Conservation (phyloP, 1,140 invertebrate genomes). For the Diachasma alloeum region DNA sequence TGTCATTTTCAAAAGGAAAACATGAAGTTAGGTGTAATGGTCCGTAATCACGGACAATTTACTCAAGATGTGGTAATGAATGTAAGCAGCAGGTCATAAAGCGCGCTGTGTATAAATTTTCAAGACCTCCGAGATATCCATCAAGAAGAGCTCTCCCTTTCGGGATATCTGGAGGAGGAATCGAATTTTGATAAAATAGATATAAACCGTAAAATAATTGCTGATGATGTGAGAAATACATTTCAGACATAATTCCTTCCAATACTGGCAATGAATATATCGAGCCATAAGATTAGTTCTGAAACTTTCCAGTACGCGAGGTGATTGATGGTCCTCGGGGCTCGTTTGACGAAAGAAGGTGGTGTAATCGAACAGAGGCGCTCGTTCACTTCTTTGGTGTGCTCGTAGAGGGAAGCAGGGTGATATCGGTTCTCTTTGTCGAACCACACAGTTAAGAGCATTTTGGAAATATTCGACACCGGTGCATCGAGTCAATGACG, state of each 20-base stretch:
- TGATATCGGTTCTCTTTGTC: not conserved
- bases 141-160: not conserved
- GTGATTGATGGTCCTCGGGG: too few species aligned
- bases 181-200: not conserved
- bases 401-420: not conserved
- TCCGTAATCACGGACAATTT: conserved; percentile 13
- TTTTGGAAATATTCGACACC: not conserved
- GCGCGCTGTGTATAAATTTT: conserved; percentile 13
- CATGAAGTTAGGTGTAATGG: conserved; percentile 25
- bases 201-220: not conserved
- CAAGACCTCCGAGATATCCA: not conserved
- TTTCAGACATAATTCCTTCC: not conserved
- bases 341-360: too few species aligned
- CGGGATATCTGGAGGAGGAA: not conserved
- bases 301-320: too few species aligned
- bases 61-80: conserved; percentile 20
- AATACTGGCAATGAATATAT: not conserved
- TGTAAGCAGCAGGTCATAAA: conserved; percentile 26
- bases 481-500: too few species aligned
- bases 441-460: conserved; percentile 10
- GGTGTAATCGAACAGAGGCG: too few species aligned
- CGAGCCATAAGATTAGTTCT: too few species aligned
- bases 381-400: conserved; percentile 2
- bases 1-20: conserved; percentile 29
- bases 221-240: not conserved